Evolutionary conservation across 2,888 invertebrate species (phyloP), one percentile per base, ranked within the genome.

Genomic region (Melieria picta): DNA sequence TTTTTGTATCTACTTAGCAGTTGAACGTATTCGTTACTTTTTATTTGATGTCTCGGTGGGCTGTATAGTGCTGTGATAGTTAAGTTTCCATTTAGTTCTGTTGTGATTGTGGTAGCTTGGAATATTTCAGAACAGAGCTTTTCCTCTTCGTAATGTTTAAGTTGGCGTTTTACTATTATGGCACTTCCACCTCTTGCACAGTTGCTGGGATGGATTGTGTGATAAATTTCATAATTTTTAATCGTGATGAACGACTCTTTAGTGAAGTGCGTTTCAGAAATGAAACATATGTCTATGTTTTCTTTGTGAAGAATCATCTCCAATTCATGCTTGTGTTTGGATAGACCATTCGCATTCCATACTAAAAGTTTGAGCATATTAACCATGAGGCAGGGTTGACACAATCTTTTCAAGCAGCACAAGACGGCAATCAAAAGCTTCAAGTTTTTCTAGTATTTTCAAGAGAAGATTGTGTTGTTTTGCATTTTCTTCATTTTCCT

Each of bases 231-330:
- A 50, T 10, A 3, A 50, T 50, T 50, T 56, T 11, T 56, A 16
- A 56, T 13, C 16, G n/a, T 56, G 16, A 56, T 56, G 16, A 13
- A 11, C 10, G 9, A 11, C 16, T 56, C 11, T 7, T 56, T 56
- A 16, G 7, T 56, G n/a, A 7, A 56, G 16, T 56, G 56, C 7
- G 9, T n/a, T 16, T 56, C 56, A 7, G 56, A 56, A 13, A 56
- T 56, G 6, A 56, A 56, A n/a, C 56, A 56, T 56, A 56, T 16
- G 56, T 56, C 56, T 10, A 13, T 42, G 30, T 58, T 58, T 58
- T 16, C 58, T 10, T 5, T 58, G 30, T 30, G 9, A 30, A 42
- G 30, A 4, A 58, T 58, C 10, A 58, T 6, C 43, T 58, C 58
- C 43, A 58, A 11, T 11, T 58, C 58, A 58, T 58, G 7, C 11